Conservation (phyloP, 2,888 invertebrate species). For the Anagyrus pseudococci region DNA sequence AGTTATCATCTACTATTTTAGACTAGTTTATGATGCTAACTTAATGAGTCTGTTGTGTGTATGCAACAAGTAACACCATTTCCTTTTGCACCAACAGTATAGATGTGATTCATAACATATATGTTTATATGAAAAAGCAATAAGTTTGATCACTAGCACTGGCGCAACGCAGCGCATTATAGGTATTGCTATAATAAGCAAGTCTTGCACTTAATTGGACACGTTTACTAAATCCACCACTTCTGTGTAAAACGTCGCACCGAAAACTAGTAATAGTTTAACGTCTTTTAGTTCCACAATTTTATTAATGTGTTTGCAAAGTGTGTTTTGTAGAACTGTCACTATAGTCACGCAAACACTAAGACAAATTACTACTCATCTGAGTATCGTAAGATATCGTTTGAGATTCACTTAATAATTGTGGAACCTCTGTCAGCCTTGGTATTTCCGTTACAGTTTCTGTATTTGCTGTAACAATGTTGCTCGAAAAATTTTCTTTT, state of each 20-base stretch:
- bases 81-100: slow-evolving; percentile 12
- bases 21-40: slow-evolving; percentile 33
- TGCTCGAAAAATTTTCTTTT: slow-evolving; percentile 41
- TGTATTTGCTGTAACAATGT: neutral
- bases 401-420: slow-evolving; percentile 28
- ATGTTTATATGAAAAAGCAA: too few relatives aligned
- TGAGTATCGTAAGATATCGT: slow-evolving; percentile 27
- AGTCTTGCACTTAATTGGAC: slow-evolving; percentile 25
- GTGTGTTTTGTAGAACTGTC: slow-evolving; percentile 23
- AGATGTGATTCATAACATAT: slow-evolving; percentile 26
- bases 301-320: slow-evolving; percentile 26
- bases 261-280: too few relatives aligned
- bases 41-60: slow-evolving; percentile 9
- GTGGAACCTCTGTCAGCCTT: slow-evolving; percentile 2
- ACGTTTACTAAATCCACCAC: slow-evolving; percentile 5
- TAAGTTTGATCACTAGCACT: slow-evolving; percentile 12
- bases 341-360: slow-evolving; percentile 16
- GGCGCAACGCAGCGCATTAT: neutral
- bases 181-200: slow-evolving; percentile 23
- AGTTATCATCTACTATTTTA: slow-evolving; percentile 11
- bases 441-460: neutral
- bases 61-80: slow-evolving; percentile 29
- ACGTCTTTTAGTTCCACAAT: slow-evolving; percentile 11
- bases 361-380: slow-evolving; percentile 29
- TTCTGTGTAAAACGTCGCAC: slow-evolving; percentile 11